Evolutionary conservation across 1,140 invertebrate genomes (phyloP), one percentile per base, ranked within the genome.

Genomic region (Zeugodacus cucurbitae): DNA sequence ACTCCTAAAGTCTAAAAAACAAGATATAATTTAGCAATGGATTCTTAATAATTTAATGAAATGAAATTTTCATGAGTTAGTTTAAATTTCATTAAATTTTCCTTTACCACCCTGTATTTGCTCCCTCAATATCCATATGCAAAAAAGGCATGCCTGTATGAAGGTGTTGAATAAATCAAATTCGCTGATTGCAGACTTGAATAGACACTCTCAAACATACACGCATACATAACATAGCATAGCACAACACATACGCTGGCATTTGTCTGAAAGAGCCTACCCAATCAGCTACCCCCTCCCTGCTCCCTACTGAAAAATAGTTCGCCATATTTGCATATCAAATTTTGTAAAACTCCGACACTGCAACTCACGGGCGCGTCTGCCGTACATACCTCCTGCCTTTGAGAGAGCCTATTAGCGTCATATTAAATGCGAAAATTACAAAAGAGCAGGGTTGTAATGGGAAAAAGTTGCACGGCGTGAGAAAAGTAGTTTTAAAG

Each of bases 121-220:
- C 2, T 62, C 20, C 2, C 1, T 62, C 26, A 1, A 62, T 26
- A 62, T 7, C n/a, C 1, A 26, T 26, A 26, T 26, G n/a, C 20
- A 5, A 26, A 22, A 59, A 1, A 62, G 7, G 4, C 5, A 67
- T 17, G 3, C 20, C 4, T 82, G 4, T 48, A 3, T 48, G 74
- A 14, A 82, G 22, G n/a, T 29, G 37, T 48, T 17, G n/a, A 54
- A 26, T 29, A 86, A 74, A 82, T 87, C 64, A 78, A 88, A 87
- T 59, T 87, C 37, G 64, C 67, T 85, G 86, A 88, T 88, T 89
- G 87, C 57, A 85, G 67, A 88, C 74, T 85, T 88, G 54, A 57
- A 88, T 62, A 37, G 82, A 41, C 64, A 26, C 22, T 41, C n/a
- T 59, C 32, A 37, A 0, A 22, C 58, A 87, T 62, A 78, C 57